A percentile compares a stretch with the other conserved stretches of the same genome.
These are phyloP conservation scores for Ochotona princeps DNA, from an alignment of 2,113 vertebrate genomes.

Conservation along the genomic window DNA sequence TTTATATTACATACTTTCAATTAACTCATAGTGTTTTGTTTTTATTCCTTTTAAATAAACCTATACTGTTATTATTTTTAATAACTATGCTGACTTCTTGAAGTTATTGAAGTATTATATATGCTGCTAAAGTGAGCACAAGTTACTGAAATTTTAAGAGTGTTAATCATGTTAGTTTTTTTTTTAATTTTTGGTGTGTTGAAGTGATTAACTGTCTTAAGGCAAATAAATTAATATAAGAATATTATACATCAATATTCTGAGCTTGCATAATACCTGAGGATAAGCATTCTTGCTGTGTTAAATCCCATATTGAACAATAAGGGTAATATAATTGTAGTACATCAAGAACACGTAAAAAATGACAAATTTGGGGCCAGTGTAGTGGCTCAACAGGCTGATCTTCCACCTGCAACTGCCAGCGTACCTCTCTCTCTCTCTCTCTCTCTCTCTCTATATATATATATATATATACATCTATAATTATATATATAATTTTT, in stretches of 20 bases:
- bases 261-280: background rate
- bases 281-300: background rate
- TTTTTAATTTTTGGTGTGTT: background rate
- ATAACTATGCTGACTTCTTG: too few relatives aligned
- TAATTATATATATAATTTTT: too few relatives aligned
- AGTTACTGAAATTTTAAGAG: constrained; percentile 46
- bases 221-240: constrained; percentile 38
- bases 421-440: too few relatives aligned
- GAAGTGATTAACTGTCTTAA: constrained; percentile 43
- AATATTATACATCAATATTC: constrained; percentile 46
- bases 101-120: too few relatives aligned
- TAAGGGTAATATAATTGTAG: background rate
- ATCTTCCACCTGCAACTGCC: background rate
- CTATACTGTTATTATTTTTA: too few relatives aligned
- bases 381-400: too few relatives aligned
- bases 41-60: too few relatives aligned
- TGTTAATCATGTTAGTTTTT: constrained; percentile 36
- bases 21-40: background rate
- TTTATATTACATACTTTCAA: background rate
- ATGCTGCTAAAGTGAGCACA: too few relatives aligned
- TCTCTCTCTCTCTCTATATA: too few relatives aligned
- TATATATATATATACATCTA: too few relatives aligned
- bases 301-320: background rate
- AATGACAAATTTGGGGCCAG: background rate
- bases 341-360: background rate